phyloP scores from a whole-genome alignment of 2,888 invertebrate species.

The Eupsilia transversa region DNA sequence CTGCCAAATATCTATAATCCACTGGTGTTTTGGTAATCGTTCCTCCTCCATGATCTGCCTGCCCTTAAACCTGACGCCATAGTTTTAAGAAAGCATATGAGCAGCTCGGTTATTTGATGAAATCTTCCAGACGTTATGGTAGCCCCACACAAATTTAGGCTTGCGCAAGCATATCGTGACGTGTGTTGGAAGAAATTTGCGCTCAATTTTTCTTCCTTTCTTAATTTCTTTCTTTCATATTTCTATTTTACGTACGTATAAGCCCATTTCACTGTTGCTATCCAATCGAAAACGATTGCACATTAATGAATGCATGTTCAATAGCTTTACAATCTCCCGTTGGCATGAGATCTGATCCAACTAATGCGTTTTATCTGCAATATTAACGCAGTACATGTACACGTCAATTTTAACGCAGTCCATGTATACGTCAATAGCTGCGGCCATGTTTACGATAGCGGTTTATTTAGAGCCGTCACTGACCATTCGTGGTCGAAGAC shows the following conservation, averaged over 20 bases:
- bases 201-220: no score
- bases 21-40: neutral
- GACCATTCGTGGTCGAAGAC: constrained; percentile 43
- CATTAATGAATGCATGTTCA: neutral
- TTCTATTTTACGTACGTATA: no score
- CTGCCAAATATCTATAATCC: neutral
- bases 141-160: no score
- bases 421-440: constrained; percentile 33
- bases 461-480: constrained; percentile 49
- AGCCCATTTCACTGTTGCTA: neutral
- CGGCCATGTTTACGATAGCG: constrained; percentile 46
- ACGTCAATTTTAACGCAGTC: constrained; percentile 41
- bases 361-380: constrained; percentile 44
- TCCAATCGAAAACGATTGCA: neutral
- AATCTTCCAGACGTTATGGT: neutral
- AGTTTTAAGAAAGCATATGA: neutral
- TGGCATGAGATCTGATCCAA: constrained; percentile 29
- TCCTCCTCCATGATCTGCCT: neutral
- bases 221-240: no score
- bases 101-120: neutral
- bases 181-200: no score
- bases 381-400: constrained; percentile 28
- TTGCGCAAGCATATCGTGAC: no score
- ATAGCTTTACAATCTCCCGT: constrained; percentile 11
- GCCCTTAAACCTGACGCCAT: neutral